Base-by-base conservation (phyloP, 2,797 vertebrate species). In the Myotis daubentonii region DNA sequence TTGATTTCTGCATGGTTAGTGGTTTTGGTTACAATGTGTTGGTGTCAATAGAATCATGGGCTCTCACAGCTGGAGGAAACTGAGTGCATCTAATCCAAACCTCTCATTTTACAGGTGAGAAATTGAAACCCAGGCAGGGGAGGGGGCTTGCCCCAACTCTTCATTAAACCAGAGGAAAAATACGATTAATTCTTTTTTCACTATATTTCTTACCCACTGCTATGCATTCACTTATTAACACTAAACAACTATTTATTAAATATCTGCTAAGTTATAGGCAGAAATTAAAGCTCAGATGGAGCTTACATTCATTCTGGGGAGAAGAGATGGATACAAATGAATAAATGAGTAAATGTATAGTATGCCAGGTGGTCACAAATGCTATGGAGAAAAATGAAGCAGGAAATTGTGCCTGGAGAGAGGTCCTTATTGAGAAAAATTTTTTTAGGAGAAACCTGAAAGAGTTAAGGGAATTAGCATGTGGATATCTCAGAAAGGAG, bases 111-210 rank as follows among this genome's bases (percentile, higher is more conserved):
- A 79, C 22, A 75, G 5, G 22, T 57, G 44, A 86, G 80, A 86
- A 79, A 68, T 5, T 66, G 62, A 92, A 70, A 78, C 22, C 49
- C 38, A 60, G 72, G 38, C 3, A 92, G 53, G n/a, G 38, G 7
- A 79, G 60, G 5, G 9, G 25, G 36, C 30, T 91, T 78, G 36
- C 22, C 25, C 20, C 65, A 86, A 74, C 57, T 38, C 30, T 25
- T 80, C 62, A 78, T 85, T 25, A 89, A 94, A 78, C 2, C 30
- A 51, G 62, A 93, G 81, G 33, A 8, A n/a, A 94, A 93, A 85
- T 57, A 33, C 4, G 47, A 53, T 75, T 16, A 83, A 23, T 83
- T 79, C 1, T 71, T 79, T 89, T 28, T 55, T 92, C 10, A 55
- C 10, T 38, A 8, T 41, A 66, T 62, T 51, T 68, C 11, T 28